phyloP scores from a whole-genome alignment of 2,797 vertebrate genomes.

The Chaetophractus vellerosus region DNA sequence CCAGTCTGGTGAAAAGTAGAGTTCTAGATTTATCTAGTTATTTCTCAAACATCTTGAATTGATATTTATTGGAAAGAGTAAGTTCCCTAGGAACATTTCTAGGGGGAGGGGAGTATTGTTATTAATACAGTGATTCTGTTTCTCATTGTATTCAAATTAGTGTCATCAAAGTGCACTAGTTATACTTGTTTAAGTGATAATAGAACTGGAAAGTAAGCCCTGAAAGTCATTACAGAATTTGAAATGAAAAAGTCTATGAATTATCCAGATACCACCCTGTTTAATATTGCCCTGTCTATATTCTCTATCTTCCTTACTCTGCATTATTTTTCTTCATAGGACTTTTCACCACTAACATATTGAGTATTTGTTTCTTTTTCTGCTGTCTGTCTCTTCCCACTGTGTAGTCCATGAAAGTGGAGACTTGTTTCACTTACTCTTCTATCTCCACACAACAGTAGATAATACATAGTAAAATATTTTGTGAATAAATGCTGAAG shows the following conservation, averaged over 20 bases:
- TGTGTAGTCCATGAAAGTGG: background rate
- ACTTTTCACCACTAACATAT: background rate
- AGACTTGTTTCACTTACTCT: background rate
- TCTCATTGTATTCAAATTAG: background rate
- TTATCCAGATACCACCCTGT: background rate
- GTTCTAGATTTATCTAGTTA: background rate
- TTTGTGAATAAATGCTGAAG: no score
- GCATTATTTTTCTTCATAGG: background rate
- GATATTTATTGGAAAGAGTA: background rate
- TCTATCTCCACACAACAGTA: background rate
- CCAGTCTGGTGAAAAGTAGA: background rate
- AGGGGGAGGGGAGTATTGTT: background rate
- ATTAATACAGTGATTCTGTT: background rate
- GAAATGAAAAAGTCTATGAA: background rate
- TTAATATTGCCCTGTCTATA: background rate
- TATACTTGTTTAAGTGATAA: background rate
- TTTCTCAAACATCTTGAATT: conserved; percentile 33
- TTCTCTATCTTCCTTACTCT: background rate
- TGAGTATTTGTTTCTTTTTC: background rate
- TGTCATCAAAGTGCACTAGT: background rate
- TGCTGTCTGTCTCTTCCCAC: background rate
- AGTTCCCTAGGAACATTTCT: conserved; percentile 1
- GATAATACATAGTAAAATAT: background rate
- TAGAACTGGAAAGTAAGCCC: conserved; percentile 24
- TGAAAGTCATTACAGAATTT: background rate